These are phyloP conservation scores for Hydraecia micacea DNA, from an alignment of 2,888 invertebrate genomes.

Conservation along the genomic window DNA sequence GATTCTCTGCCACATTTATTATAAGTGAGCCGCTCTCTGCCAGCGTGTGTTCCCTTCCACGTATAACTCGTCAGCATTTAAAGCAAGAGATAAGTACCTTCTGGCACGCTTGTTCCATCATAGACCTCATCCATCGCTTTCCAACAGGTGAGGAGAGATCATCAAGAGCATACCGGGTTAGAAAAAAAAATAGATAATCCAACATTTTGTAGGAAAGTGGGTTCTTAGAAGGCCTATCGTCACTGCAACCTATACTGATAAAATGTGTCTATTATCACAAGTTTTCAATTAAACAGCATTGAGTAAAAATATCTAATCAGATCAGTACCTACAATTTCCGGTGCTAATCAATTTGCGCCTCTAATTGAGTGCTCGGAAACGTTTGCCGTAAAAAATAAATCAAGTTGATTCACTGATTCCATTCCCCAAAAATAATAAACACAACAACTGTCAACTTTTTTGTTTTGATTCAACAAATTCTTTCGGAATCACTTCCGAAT, in stretches of 20 bases:
- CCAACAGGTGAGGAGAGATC: not conserved
- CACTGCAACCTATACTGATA: not conserved
- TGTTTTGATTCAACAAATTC: slow-evolving; percentile 14
- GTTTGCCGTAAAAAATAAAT: slow-evolving; percentile 31
- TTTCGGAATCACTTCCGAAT: slow-evolving; percentile 6
- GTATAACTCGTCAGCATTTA: not conserved
- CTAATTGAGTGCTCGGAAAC: slow-evolving; percentile 6
- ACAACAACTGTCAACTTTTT: slow-evolving; percentile 4
- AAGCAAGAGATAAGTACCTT: not conserved
- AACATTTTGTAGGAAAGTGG: not conserved
- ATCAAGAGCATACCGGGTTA: not conserved
- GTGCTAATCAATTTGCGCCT: not conserved
- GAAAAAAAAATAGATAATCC: not conserved
- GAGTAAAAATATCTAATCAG: slow-evolving; percentile 12
- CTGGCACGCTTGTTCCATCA: not conserved
- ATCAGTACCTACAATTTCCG: slow-evolving; percentile 17
- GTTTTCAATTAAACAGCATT: not conserved
- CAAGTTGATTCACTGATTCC: slow-evolving; percentile 13
- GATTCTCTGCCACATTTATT: not conserved
- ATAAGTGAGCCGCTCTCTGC: not conserved
- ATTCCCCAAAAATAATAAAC: slow-evolving; percentile 37
- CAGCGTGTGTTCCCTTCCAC: not conserved
- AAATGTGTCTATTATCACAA: not conserved
- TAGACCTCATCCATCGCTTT: not conserved
- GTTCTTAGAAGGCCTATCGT: not conserved